Evolutionary conservation across 2,797 vertebrate species (phyloP).

Genomic region (Pterois miles): DNA sequence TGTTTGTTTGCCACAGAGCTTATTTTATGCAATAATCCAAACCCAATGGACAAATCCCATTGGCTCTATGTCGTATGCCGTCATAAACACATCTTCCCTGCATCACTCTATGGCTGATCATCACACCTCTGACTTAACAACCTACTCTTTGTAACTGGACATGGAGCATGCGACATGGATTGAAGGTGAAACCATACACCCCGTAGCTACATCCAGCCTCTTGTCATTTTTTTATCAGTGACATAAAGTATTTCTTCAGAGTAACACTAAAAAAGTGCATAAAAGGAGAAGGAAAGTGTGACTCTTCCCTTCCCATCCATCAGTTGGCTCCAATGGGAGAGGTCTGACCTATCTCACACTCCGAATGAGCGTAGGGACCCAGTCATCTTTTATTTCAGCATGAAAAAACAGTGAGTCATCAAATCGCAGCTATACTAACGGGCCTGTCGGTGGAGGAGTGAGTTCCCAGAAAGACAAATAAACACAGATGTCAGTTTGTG

Average conservation of each 20-base stretch:
- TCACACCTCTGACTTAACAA: background rate
- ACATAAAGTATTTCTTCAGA: background rate
- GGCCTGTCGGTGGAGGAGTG: slow-evolving; percentile 1
- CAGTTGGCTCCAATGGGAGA: slow-evolving; percentile 47
- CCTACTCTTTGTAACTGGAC: background rate
- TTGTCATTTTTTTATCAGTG: background rate
- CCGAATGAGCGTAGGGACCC: slow-evolving; percentile 36
- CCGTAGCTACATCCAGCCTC: background rate
- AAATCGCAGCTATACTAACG: slow-evolving; percentile 34
- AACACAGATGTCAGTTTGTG: slow-evolving; percentile 14
- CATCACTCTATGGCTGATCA: background rate
- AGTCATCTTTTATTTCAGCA: slow-evolving; percentile 46
- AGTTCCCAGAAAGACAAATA: slow-evolving; percentile 30
- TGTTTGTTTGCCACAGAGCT: too few relatives aligned
- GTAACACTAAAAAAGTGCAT: slow-evolving; percentile 19
- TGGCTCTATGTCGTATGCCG: too few relatives aligned
- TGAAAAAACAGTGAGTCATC: slow-evolving; percentile 67
- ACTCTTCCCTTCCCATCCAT: slow-evolving; percentile 29
- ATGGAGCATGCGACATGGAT: background rate
- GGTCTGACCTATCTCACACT: slow-evolving; percentile 76
- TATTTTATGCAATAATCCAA: too few relatives aligned
- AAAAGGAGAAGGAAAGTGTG: slow-evolving; percentile 32
- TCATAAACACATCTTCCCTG: too few relatives aligned
- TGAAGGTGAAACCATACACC: background rate
- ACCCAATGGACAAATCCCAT: too few relatives aligned